These are phyloP conservation scores for Yponomeuta cagnagella DNA, from an alignment of 2,888 invertebrate genomes.

Conservation along the genomic window DNA sequence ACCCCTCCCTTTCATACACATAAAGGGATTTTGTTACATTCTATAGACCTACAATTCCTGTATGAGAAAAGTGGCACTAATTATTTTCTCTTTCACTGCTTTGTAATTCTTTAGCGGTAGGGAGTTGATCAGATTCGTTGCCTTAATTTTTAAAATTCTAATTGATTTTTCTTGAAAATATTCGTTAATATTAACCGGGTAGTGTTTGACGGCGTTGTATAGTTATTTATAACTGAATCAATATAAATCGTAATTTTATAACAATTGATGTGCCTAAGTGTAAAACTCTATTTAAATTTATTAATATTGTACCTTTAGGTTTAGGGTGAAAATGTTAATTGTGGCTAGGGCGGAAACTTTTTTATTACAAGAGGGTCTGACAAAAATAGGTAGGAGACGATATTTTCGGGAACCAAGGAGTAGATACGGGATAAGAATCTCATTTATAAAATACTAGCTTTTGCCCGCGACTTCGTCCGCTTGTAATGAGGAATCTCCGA, in stretches of 20 bases:
- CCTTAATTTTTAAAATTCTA: background rate
- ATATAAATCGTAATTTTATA: slow-evolving; percentile 69
- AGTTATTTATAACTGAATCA: slow-evolving; percentile 12
- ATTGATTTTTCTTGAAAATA: background rate
- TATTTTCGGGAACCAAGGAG: no score
- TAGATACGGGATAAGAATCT: no score
- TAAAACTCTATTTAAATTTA: slow-evolving; percentile 57
- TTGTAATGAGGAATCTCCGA: no score
- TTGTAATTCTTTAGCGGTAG: background rate
- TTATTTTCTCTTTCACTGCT: background rate
- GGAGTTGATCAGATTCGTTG: background rate
- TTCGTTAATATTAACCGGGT: background rate
- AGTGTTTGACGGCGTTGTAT: slow-evolving; percentile 7
- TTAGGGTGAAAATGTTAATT: no score
- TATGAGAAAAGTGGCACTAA: background rate
- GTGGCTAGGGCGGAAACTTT: no score
- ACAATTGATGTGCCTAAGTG: slow-evolving; percentile 78
- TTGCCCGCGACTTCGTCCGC: no score
- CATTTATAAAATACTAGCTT: no score
- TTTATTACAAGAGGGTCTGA: no score
- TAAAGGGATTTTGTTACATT: no score
- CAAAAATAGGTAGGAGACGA: no score
- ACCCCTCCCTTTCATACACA: no score
- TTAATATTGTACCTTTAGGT: slow-evolving; percentile 41
- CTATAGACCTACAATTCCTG: background rate